Evolutionary conservation across 2,888 invertebrate genomes (phyloP).

Genomic region (Clanis bilineata): DNA sequence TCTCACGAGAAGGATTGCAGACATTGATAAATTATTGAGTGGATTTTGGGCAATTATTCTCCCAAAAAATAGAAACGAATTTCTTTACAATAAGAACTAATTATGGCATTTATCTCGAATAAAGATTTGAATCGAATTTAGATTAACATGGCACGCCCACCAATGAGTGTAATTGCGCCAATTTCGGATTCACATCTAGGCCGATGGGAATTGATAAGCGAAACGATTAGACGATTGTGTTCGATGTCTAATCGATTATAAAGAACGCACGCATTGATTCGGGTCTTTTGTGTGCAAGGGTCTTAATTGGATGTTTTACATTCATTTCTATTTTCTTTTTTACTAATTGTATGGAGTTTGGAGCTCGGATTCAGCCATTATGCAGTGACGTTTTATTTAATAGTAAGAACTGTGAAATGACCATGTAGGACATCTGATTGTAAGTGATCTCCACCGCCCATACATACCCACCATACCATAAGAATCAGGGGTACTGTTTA

Average conservation of each 20-base stretch:
- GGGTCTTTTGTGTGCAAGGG: background rate
- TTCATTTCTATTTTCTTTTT: background rate
- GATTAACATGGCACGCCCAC: background rate
- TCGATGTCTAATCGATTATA: background rate
- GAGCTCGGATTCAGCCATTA: no score
- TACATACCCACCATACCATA: no score
- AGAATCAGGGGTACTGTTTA: no score
- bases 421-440: no score
- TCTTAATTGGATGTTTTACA: background rate
- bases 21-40: background rate
- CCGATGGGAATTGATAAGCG: background rate
- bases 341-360: background rate
- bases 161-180: conserved; percentile 4
- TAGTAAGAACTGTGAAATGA: no score
- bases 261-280: background rate
- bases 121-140: background rate
- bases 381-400: no score
- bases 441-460: no score
- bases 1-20: background rate
- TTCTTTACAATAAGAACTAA: background rate
- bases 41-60: background rate
- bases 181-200: background rate
- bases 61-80: background rate
- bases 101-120: background rate
- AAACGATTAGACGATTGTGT: conserved; percentile 6